phyloP scores from a whole-genome alignment of 2,888 invertebrate species.

The Caenorhabditis doughertyi region DNA sequence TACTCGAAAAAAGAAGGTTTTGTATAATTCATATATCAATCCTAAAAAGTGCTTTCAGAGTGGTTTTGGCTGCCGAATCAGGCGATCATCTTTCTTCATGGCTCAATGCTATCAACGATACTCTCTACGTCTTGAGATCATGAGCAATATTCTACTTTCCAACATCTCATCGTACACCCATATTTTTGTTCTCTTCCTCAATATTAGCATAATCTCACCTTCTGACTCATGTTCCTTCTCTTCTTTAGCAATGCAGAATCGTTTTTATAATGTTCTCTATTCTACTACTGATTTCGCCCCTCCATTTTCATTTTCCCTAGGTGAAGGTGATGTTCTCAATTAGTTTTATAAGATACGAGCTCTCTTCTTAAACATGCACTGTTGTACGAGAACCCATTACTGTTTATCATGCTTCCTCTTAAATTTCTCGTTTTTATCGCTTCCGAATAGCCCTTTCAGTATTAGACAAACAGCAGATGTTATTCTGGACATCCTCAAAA shows the following conservation, averaged over 20 bases:
- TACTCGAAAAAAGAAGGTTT: conserved; percentile 73
- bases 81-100: conserved; percentile 65
- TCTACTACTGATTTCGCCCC: not conserved
- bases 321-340: conserved; percentile 16
- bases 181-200: conserved; percentile 26
- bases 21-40: not conserved
- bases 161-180: not conserved
- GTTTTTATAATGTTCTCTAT: conserved; percentile 17
- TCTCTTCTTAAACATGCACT: conserved; percentile 10
- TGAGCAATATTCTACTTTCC: not conserved
- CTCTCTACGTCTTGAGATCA: conserved; percentile 68
- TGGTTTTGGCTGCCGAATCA: conserved; percentile 72
- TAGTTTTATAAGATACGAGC: conserved; percentile 44
- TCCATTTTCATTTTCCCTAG: not conserved
- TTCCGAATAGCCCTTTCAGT: not conserved
- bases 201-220: conserved; percentile 59
- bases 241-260: not conserved
- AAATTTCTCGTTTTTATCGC: conserved; percentile 31
- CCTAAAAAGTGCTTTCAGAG: conserved; percentile 62
- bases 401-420: not conserved
- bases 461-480: not conserved
- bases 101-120: conserved; percentile 75
- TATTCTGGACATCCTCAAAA: not conserved
- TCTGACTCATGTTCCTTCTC: conserved; percentile 39
- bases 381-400: conserved; percentile 23